Conservation (phyloP, 2,888 invertebrate species). For the Pyrrhia umbra region DNA sequence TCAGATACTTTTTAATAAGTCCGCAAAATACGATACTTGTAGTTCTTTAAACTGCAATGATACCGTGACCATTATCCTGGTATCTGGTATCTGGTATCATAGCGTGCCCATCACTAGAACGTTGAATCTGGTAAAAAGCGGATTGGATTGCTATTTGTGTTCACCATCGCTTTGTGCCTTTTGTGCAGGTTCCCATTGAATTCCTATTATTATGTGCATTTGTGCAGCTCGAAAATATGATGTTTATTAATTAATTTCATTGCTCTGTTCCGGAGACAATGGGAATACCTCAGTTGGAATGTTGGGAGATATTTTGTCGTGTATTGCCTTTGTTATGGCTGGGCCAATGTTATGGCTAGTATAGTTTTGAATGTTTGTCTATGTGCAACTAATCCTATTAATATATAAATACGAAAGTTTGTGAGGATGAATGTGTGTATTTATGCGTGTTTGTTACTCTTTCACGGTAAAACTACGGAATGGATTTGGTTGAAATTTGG, state of each 20-base stretch:
- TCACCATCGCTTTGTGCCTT: constrained; percentile 61
- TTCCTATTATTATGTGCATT: constrained; percentile 68
- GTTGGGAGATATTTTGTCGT: constrained; percentile 3
- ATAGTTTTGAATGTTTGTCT: too few relatives aligned
- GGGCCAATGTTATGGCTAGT: background rate
- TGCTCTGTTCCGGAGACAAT: constrained; percentile 19
- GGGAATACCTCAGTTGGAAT: constrained; percentile 28
- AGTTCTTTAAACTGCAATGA: background rate
- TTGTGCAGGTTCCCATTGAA: constrained; percentile 65
- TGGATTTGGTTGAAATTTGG: too few relatives aligned
- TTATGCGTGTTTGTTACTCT: too few relatives aligned
- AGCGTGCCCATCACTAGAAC: constrained; percentile 54
- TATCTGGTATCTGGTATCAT: constrained; percentile 6
- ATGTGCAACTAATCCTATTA: too few relatives aligned
- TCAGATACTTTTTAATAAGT: too few relatives aligned
- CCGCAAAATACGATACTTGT: too few relatives aligned
- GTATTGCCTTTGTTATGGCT: constrained; percentile 3
- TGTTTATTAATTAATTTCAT: constrained; percentile 54
- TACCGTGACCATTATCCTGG: background rate
- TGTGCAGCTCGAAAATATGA: constrained; percentile 45
- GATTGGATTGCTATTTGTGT: constrained; percentile 70
- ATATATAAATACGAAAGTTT: too few relatives aligned
- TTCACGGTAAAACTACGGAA: too few relatives aligned
- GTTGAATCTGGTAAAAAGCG: constrained; percentile 62
- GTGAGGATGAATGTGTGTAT: too few relatives aligned